Percentiles rank a stretch among this genome's conserved stretches.
These are phyloP conservation scores for Dolichoris vasculosae DNA, from an alignment of 1,140 invertebrate genomes.

Conservation along the genomic window DNA sequence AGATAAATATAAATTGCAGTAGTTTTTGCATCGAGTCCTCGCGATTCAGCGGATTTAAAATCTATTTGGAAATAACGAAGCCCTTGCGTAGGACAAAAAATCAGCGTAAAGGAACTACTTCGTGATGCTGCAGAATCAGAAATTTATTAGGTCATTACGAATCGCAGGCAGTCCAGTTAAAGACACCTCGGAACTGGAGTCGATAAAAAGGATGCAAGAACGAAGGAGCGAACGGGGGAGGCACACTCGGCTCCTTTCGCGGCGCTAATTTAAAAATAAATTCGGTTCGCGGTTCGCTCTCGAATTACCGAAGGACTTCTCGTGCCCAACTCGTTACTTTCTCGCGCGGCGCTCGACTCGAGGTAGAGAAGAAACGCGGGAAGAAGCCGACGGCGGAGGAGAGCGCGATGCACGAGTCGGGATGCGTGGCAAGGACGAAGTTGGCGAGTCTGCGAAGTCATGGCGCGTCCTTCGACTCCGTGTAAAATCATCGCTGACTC, in stretches of 20 bases:
- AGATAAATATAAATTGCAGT: not conserved
- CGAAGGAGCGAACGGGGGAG: too few relatives aligned
- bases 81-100: not conserved
- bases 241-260: not conserved
- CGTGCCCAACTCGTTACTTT: slow-evolving; percentile 15
- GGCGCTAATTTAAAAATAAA: slow-evolving; percentile 46
- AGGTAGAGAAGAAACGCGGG: not conserved
- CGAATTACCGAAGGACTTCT: slow-evolving; percentile 20
- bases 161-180: not conserved
- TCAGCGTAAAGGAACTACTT: not conserved
- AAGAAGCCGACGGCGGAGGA: not conserved
- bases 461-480: slow-evolving; percentile 39
- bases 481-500: slow-evolving; percentile 61
- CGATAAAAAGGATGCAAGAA: not conserved
- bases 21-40: not conserved
- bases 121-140: not conserved
- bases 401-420: not conserved
- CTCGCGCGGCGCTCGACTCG: not conserved
- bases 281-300: slow-evolving; percentile 18
- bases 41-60: not conserved
- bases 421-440: not conserved
- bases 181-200: not conserved
- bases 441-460: slow-evolving; percentile 44
- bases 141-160: slow-evolving; percentile 33
- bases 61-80: not conserved